These are phyloP conservation scores for Loxodonta africana DNA, from an alignment of 2,113 vertebrate species.

Conservation along the genomic window DNA sequence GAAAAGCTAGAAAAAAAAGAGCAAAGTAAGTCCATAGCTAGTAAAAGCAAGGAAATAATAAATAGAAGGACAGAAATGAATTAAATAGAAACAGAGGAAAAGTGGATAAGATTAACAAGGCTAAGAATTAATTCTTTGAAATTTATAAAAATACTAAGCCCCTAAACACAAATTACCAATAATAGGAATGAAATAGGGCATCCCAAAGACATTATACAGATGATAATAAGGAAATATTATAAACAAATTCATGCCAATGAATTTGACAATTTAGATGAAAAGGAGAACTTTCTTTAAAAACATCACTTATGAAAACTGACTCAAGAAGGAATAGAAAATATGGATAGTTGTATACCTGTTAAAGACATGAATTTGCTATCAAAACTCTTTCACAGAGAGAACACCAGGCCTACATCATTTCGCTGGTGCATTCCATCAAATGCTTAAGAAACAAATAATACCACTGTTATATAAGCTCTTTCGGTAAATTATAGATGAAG, in stretches of 20 bases:
- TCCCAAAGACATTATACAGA: not conserved
- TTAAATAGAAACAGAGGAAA: not conserved
- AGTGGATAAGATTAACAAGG: not conserved
- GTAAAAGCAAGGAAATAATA: not conserved
- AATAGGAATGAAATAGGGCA: not conserved
- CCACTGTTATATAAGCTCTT: not conserved
- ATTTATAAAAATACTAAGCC: not conserved
- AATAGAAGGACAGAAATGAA: not conserved
- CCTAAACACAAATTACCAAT: not conserved
- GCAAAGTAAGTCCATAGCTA: not conserved
- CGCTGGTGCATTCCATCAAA: not conserved
- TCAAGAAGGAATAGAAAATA: not conserved
- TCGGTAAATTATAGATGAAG: not conserved
- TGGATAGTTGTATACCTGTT: not conserved
- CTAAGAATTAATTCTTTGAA: not conserved
- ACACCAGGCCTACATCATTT: not conserved
- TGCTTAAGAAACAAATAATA: not conserved
- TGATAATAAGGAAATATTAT: not conserved
- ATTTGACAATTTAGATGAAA: not conserved
- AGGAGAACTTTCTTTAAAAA: not conserved
- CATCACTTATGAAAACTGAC: not conserved
- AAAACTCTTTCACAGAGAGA: not conserved
- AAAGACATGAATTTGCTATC: not conserved
- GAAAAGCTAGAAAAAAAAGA: not conserved
- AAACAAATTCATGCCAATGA: not conserved